Conservation (phyloP, 2,797 vertebrate species). For the Argyrosomus regius region DNA sequence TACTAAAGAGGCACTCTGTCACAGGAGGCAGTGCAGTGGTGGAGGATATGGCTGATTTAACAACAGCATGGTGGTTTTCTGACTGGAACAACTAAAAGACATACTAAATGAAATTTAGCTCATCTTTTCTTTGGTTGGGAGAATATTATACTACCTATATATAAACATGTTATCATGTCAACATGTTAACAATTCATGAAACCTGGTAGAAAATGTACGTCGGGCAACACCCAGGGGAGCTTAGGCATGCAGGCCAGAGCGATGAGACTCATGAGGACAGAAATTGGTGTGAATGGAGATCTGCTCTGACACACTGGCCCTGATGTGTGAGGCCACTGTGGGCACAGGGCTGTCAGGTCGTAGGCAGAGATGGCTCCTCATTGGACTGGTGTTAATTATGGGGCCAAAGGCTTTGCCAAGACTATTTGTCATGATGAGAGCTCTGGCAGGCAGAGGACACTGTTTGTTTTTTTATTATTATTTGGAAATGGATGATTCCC, state of each 20-base stretch:
- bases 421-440: conserved; percentile 53
- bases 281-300: conserved; percentile 61
- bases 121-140: neutral
- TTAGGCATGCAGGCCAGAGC: conserved; percentile 6
- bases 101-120: neutral
- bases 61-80: conserved; percentile 45
- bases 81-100: conserved; percentile 1
- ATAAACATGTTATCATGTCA: conserved; percentile 8
- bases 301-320: conserved; percentile 57
- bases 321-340: conserved; percentile 54
- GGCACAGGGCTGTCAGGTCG: conserved; percentile 53
- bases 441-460: conserved; percentile 41
- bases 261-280: conserved; percentile 45
- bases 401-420: conserved; percentile 59
- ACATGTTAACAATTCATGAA: conserved; percentile 37
- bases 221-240: conserved; percentile 25
- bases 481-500: conserved; percentile 6
- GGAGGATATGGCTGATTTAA: conserved; percentile 60
- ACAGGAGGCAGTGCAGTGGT: conserved; percentile 42
- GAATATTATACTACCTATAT: conserved; percentile 7
- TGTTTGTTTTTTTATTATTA: neutral
- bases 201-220: conserved; percentile 38
- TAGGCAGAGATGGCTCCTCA: conserved; percentile 52
- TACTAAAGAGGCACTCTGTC: conserved; percentile 67
- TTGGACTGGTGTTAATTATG: conserved; percentile 65